phyloP scores from a whole-genome alignment of 2,113 vertebrate genomes.

The Pagrus major region DNA sequence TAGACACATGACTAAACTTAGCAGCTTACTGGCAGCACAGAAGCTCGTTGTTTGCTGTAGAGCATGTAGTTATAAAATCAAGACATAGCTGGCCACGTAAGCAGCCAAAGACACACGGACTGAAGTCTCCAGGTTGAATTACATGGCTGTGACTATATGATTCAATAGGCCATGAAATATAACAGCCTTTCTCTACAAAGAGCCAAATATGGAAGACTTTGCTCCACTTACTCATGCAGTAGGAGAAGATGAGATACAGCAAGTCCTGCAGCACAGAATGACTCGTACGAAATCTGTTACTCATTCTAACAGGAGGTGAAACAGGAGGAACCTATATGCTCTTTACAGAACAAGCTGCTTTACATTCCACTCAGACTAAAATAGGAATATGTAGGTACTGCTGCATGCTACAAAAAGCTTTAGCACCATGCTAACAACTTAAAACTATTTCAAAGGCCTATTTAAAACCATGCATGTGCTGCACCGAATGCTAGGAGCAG shows the following conservation, averaged over 20 bases:
- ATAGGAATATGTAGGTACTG: not conserved
- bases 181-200: not conserved
- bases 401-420: not conserved
- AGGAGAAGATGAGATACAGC: constrained; percentile 5
- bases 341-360: constrained; percentile 7
- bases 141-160: constrained; percentile 7
- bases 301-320: not conserved
- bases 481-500: not conserved
- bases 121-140: not conserved
- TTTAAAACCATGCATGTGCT: not conserved
- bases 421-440: not conserved
- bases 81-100: not conserved
- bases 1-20: constrained; percentile 28
- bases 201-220: constrained; percentile 65
- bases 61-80: constrained; percentile 1
- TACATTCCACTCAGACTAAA: constrained; percentile 19
- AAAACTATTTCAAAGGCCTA: not conserved
- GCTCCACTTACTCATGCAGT: constrained; percentile 29
- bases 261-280: constrained; percentile 2
- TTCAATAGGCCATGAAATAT: not conserved
- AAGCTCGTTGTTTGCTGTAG: constrained; percentile 15
- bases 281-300: not conserved
- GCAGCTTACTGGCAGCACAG: constrained; percentile 51
- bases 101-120: not conserved
- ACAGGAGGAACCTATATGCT: not conserved